Evolutionary conservation across 2,797 vertebrate species (phyloP).

Genomic region (Hydrocynus forskahlii): DNA sequence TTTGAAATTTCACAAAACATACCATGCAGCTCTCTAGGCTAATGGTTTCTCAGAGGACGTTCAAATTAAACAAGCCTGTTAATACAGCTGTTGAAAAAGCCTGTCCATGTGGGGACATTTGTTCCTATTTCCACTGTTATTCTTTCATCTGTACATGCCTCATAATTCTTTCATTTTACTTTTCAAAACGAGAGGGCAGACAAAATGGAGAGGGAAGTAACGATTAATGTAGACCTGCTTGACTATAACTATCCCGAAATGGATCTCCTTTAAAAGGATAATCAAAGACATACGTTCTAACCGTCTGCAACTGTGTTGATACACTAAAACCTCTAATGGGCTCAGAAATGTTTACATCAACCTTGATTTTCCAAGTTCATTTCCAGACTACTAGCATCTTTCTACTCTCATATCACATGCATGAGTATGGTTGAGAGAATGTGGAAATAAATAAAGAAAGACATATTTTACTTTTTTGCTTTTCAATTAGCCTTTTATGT

Average conservation of each 20-base stretch:
- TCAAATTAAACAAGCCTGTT: constrained; percentile 75
- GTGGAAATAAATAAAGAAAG: constrained; percentile 39
- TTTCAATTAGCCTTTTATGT: constrained; percentile 63
- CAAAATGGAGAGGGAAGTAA: not conserved
- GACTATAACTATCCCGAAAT: not conserved
- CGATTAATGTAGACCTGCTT: constrained; percentile 20
- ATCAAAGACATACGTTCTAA: constrained; percentile 20
- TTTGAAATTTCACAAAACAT: constrained; percentile 74
- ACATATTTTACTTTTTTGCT: constrained; percentile 54
- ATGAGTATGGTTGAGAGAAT: constrained; percentile 9
- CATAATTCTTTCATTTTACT: constrained; percentile 63
- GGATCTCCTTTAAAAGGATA: constrained; percentile 19
- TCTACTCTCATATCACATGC: constrained; percentile 3
- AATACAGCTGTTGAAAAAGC: constrained; percentile 78
- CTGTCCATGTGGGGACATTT: constrained; percentile 69
- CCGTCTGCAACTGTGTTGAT: constrained; percentile 31
- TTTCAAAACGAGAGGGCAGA: constrained; percentile 38
- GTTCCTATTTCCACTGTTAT: constrained; percentile 67
- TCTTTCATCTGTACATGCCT: constrained; percentile 68
- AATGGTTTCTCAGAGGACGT: constrained; percentile 72
- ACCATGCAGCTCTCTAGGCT: constrained; percentile 71
- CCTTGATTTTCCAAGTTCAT: constrained; percentile 3
- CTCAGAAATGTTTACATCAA: constrained; percentile 33
- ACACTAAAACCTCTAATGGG: constrained; percentile 37
- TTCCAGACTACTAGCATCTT: constrained; percentile 13